Percentiles rank a stretch among this genome's conserved stretches.
Conservation (phyloP, 2,888 invertebrate species). For the Hermaeophaga mercurialis region DNA sequence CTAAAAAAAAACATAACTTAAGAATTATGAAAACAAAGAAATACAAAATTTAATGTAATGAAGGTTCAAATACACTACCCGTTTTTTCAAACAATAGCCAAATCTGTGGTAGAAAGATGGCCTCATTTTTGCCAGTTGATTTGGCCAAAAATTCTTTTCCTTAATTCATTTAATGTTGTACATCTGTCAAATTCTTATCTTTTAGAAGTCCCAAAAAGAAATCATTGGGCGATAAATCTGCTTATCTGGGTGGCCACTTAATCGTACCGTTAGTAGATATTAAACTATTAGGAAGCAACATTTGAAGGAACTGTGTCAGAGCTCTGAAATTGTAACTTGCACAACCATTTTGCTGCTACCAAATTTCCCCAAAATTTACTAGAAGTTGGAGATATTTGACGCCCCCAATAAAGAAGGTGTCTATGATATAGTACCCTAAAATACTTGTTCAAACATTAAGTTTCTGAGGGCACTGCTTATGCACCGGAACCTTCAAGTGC, state of each 20-base stretch:
- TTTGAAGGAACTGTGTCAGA: slow-evolving; percentile 1
- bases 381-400: slow-evolving; percentile 23
- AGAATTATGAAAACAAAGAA: no score
- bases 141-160: no score
- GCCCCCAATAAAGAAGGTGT: slow-evolving; percentile 20
- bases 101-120: no score
- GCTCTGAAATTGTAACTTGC: slow-evolving; percentile 5
- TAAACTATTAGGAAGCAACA: neutral
- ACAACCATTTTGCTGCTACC: slow-evolving; percentile 17
- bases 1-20: no score
- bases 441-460: no score
- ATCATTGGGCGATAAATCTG: neutral
- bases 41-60: no score
- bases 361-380: slow-evolving; percentile 12
- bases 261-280: neutral
- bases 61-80: no score
- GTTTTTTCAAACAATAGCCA: no score
- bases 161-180: no score
- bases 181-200: no score
- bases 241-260: neutral
- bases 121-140: no score
- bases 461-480: slow-evolving; percentile 5
- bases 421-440: slow-evolving; percentile 14
- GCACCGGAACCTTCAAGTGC: no score
- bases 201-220: neutral